Conservation (phyloP, 2,888 invertebrate genomes). For the Chrysolina oricalcia region DNA sequence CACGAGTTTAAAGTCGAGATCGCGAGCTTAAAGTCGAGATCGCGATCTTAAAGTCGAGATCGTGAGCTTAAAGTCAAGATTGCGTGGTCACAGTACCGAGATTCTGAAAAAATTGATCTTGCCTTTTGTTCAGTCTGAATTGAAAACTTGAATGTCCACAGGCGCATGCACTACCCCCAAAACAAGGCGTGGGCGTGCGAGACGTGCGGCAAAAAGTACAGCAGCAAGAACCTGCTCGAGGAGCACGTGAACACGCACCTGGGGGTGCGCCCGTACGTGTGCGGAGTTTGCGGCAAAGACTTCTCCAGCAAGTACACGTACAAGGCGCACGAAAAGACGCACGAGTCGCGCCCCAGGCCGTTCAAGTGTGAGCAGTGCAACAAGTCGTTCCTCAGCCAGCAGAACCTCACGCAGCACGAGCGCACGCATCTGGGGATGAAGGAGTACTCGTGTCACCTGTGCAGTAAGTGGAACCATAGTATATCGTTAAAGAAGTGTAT, state of each 20-base stretch:
- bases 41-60: too few species aligned
- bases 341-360: slow-evolving; percentile 80
- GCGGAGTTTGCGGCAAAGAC: slow-evolving; percentile 79
- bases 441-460: slow-evolving; percentile 80
- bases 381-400: slow-evolving; percentile 84
- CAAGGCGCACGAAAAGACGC: slow-evolving; percentile 84
- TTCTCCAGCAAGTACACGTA: slow-evolving; percentile 87
- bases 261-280: slow-evolving; percentile 80
- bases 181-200: slow-evolving; percentile 79
- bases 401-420: slow-evolving; percentile 84
- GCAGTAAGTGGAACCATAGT: slow-evolving; percentile 70
- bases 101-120: too few species aligned
- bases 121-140: too few species aligned
- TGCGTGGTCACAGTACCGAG: neutral
- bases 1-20: too few species aligned
- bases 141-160: slow-evolving; percentile 71
- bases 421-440: slow-evolving; percentile 83
- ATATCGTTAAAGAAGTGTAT: too few species aligned
- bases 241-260: slow-evolving; percentile 84
- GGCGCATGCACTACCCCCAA: slow-evolving; percentile 77
- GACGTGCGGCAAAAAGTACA: slow-evolving; percentile 80
- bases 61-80: too few species aligned
- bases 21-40: too few species aligned
- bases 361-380: slow-evolving; percentile 80
- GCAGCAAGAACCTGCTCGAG: slow-evolving; percentile 80